Evolutionary conservation across 2,888 invertebrate genomes (phyloP).

Genomic region (Caenorhabditis afra): DNA sequence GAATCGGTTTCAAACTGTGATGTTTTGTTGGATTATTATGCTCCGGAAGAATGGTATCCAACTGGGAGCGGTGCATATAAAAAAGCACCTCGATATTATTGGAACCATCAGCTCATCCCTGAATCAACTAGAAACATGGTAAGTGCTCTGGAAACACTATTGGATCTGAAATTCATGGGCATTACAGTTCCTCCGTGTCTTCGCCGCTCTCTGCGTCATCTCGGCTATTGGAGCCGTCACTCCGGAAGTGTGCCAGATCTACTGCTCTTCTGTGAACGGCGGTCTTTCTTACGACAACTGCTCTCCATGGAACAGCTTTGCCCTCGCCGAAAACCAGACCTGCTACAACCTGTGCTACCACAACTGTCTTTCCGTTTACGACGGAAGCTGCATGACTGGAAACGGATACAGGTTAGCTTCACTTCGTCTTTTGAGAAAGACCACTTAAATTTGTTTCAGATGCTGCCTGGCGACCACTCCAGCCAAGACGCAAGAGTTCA

Average conservation of each 20-base stretch:
- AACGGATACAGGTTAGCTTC: slow-evolving; percentile 10
- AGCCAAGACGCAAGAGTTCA: slow-evolving; percentile 10
- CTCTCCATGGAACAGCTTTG: slow-evolving; percentile 24
- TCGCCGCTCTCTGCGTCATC: not conserved
- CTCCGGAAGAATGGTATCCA: too few species aligned
- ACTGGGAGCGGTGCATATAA: too few species aligned
- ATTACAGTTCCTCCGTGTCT: slow-evolving; percentile 14
- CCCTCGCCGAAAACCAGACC: slow-evolving; percentile 8
- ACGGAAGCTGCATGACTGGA: slow-evolving; percentile 19
- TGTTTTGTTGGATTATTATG: too few species aligned
- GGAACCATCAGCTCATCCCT: not conserved
- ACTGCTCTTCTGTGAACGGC: slow-evolving; percentile 17
- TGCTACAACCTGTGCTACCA: slow-evolving; percentile 28
- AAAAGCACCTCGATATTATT: too few species aligned
- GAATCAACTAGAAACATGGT: not conserved
- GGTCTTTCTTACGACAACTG: slow-evolving; percentile 11
- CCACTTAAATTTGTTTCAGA: slow-evolving; percentile 2
- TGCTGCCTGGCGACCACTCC: slow-evolving; percentile 16
- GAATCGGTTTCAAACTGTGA: too few species aligned
- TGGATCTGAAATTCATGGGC: too few species aligned
- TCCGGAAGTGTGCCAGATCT: slow-evolving; percentile 11
- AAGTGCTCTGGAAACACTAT: not conserved
- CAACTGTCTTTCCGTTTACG: slow-evolving; percentile 1
- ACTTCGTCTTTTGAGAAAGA: not conserved
- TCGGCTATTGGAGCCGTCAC: slow-evolving; percentile 10